Percentiles rank a stretch among this genome's conserved stretches.
Conservation (phyloP, 2,113 vertebrate species). For the Aramus guarauna region DNA sequence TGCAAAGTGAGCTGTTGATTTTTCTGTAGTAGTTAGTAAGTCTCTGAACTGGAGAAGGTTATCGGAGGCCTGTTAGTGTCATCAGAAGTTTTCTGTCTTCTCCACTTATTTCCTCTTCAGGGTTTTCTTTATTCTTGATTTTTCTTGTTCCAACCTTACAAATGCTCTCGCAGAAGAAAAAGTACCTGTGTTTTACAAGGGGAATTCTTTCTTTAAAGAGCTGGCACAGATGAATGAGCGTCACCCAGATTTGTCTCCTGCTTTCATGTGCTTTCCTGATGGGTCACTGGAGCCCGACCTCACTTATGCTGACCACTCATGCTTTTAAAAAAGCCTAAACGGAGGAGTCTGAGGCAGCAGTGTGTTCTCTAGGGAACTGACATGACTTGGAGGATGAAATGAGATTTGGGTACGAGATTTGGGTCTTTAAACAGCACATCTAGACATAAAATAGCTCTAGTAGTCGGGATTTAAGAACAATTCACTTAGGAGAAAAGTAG, state of each 20-base stretch:
- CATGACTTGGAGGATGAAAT: background rate
- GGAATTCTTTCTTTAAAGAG: background rate
- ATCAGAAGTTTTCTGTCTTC: background rate
- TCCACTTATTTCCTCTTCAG: background rate
- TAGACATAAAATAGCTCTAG: background rate
- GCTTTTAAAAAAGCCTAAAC: background rate
- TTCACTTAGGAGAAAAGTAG: background rate
- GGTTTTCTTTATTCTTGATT: background rate
- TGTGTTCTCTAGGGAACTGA: background rate
- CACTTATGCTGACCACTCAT: background rate
- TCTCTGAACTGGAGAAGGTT: background rate
- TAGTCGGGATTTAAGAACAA: background rate
- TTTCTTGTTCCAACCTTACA: background rate
- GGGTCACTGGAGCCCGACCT: slow-evolving; percentile 29
- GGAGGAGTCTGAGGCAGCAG: background rate
- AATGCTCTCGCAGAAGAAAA: background rate
- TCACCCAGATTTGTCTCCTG: slow-evolving; percentile 2
- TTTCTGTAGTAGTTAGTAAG: background rate
- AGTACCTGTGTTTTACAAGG: background rate
- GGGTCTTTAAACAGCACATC: background rate
- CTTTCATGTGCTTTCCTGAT: background rate
- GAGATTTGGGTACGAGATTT: background rate
- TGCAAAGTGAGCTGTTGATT: background rate
- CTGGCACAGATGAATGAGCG: background rate
- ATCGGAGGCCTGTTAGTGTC: background rate